Conservation (phyloP, 2,113 vertebrate species). For the Struthidea cinerea region DNA sequence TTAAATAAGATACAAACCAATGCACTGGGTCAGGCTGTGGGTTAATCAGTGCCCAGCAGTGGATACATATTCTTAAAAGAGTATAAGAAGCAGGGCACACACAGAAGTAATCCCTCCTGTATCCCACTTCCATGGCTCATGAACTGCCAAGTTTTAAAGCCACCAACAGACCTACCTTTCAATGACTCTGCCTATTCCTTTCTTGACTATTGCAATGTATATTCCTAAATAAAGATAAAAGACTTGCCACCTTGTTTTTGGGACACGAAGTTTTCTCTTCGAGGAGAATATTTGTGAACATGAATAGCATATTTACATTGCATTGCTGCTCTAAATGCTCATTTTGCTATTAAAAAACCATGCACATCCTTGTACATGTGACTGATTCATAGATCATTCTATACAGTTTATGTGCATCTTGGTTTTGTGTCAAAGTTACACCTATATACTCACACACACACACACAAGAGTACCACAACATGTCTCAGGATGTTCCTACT, state of each 20-base stretch:
- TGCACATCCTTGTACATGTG: rapidly evolving
- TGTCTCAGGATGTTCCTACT: rapidly evolving
- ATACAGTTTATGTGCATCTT: background rate
- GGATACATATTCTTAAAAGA: background rate
- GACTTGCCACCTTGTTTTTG: background rate
- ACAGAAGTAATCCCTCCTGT: background rate
- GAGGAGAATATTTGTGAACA: background rate
- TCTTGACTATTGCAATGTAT: background rate
- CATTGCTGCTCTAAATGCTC: background rate
- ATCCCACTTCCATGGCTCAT: background rate
- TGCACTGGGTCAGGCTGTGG: background rate
- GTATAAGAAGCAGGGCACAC: background rate
- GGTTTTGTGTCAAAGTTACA: background rate
- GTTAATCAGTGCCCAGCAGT: background rate
- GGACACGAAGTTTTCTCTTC: background rate
- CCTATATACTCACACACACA: no score
- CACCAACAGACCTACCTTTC: background rate
- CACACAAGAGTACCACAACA: background rate
- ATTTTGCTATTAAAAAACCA: background rate
- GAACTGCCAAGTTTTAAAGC: background rate
- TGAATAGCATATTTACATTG: background rate
- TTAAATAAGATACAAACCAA: slow-evolving; percentile 27
- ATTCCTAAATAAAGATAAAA: background rate
- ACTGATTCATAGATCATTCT: background rate
- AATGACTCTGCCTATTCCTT: background rate